phyloP scores from a whole-genome alignment of 1,140 invertebrate species.

The Pogonus chalceus region DNA sequence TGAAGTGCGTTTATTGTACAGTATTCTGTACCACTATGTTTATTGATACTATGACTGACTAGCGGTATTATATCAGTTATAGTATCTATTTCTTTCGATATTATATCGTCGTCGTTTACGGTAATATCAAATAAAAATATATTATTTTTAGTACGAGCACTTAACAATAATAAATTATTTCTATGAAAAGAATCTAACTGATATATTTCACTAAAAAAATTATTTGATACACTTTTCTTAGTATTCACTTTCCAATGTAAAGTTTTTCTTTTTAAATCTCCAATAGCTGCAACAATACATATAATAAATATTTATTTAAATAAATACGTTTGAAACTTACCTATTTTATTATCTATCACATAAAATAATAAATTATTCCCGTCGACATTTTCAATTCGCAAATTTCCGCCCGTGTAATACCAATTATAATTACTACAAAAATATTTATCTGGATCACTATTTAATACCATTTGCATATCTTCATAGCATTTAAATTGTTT shows the following conservation, averaged over 20 bases:
- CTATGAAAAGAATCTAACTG: background rate
- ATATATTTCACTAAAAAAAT: background rate
- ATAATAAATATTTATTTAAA: background rate
- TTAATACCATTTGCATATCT: background rate
- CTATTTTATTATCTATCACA: background rate
- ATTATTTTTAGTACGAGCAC: background rate
- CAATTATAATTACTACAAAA: background rate
- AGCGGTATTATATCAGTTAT: background rate
- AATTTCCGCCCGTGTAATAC: background rate
- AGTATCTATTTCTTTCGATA: background rate
- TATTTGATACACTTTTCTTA: background rate
- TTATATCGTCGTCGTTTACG: background rate
- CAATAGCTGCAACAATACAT: background rate
- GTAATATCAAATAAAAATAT: background rate
- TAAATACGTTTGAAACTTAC: background rate
- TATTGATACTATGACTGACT: background rate
- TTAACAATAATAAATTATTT: background rate
- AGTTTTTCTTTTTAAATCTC: background rate
- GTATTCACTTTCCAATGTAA: background rate
- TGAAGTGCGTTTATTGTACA: background rate
- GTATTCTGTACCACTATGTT: background rate
- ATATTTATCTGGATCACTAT: background rate
- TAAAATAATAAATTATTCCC: background rate
- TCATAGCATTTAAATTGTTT: background rate
- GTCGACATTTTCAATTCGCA: background rate